A percentile compares a stretch with the other conserved stretches of the same genome.
These are phyloP conservation scores for Leptarthrus brevirostris DNA, from an alignment of 2,888 invertebrate genomes.

Conservation along the genomic window DNA sequence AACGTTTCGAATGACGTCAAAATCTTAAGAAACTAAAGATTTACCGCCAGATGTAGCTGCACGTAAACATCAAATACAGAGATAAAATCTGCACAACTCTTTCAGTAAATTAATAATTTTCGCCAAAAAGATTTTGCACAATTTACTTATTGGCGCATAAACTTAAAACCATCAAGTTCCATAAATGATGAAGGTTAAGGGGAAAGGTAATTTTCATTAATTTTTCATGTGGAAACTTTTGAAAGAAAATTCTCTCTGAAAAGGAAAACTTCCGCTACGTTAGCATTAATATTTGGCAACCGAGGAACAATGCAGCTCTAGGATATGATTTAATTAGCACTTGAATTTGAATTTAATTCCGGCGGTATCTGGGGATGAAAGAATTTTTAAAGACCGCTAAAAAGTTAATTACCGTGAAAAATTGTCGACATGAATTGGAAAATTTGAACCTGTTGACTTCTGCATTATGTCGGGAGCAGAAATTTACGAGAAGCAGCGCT, in stretches of 20 bases:
- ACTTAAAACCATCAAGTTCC: neutral
- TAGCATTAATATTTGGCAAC: neutral
- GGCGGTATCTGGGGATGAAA: neutral
- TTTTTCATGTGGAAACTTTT: slow-evolving; percentile 22
- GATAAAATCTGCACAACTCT: too few relatives aligned
- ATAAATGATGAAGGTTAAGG: neutral
- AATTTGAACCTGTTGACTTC: neutral
- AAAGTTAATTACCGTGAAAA: neutral
- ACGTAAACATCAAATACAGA: too few relatives aligned
- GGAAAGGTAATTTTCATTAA: slow-evolving; percentile 17
- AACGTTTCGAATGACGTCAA: too few relatives aligned
- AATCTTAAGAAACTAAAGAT: too few relatives aligned
- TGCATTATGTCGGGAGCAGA: neutral
- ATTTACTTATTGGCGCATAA: slow-evolving; percentile 20
- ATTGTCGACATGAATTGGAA: neutral
- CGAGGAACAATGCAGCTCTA: neutral
- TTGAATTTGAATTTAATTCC: neutral
- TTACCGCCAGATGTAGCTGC: too few relatives aligned
- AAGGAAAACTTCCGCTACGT: slow-evolving; percentile 2
- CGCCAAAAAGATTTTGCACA: neutral
- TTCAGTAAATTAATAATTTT: too few relatives aligned
- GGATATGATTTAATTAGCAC: slow-evolving; percentile 11
- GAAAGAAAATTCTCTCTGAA: neutral
- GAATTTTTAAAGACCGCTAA: neutral
- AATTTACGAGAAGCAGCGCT: too few relatives aligned